phyloP scores from a whole-genome alignment of 2,113 vertebrate genomes.

The Chaetops frenatus region DNA sequence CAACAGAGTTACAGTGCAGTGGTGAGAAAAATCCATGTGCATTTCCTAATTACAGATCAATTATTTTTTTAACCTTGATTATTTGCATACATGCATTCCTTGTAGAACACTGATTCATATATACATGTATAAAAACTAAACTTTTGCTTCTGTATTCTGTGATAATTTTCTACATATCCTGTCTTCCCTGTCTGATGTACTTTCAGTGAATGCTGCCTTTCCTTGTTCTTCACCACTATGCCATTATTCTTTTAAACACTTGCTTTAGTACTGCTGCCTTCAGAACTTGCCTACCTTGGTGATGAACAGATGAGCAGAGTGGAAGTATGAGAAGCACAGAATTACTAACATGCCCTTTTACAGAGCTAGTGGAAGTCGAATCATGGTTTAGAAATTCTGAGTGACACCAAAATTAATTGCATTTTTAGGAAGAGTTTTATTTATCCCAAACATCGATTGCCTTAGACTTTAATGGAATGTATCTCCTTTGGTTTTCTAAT shows the following conservation, averaged over 20 bases:
- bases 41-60: background rate
- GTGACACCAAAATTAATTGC: background rate
- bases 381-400: background rate
- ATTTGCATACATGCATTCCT: background rate
- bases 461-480: background rate
- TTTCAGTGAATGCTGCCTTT: background rate
- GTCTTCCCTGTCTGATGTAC: background rate
- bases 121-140: background rate
- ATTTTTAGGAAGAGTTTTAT: background rate
- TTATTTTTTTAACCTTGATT: background rate
- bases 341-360: background rate
- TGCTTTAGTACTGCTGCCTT: background rate
- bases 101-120: background rate
- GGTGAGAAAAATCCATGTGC: background rate
- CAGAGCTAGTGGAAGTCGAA: background rate
- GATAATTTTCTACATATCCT: background rate
- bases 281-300: background rate
- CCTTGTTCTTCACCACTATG: background rate
- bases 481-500: background rate
- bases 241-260: background rate
- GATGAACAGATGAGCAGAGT: background rate
- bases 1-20: background rate
- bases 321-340: background rate
- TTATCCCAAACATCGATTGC: background rate
- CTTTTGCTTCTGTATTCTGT: background rate